Evolutionary conservation across 1,140 invertebrate genomes (phyloP).

Genomic region (Drosophila nigromelanica): DNA sequence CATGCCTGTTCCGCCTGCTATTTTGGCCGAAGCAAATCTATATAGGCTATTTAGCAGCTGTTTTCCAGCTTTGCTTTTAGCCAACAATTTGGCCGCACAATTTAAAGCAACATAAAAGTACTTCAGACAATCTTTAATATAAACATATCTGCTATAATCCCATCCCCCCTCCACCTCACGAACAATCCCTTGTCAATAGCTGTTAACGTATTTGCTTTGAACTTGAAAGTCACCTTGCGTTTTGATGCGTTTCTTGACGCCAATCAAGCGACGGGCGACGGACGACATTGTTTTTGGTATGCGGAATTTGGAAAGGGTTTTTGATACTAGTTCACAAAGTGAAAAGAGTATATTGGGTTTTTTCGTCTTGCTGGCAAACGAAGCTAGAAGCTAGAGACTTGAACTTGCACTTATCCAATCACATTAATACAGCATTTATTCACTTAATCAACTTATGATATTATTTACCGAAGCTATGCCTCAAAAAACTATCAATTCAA

Average conservation of each 20-base stretch:
- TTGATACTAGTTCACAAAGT: not conserved
- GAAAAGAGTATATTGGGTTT: too few species aligned
- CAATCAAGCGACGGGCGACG: constrained; percentile 61
- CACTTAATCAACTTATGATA: too few species aligned
- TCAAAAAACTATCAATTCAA: too few species aligned
- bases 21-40: not conserved
- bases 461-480: too few species aligned
- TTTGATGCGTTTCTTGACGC: constrained; percentile 78
- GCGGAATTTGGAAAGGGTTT: constrained; percentile 6
- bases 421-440: too few species aligned
- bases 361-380: too few species aligned
- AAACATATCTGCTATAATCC: not conserved
- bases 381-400: too few species aligned
- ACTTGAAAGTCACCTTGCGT: constrained; percentile 70
- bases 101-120: too few species aligned
- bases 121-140: too few species aligned
- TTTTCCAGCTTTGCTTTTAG: not conserved
- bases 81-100: not conserved
- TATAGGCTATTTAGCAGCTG: constrained; percentile 4
- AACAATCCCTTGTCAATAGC: not conserved
- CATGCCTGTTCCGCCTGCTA: not conserved
- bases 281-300: constrained; percentile 8
- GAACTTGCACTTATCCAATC: too few species aligned
- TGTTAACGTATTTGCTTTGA: constrained; percentile 33
- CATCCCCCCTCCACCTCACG: not conserved